phyloP scores from a whole-genome alignment of 2,113 vertebrate species.

The Montifringilla adamsi region DNA sequence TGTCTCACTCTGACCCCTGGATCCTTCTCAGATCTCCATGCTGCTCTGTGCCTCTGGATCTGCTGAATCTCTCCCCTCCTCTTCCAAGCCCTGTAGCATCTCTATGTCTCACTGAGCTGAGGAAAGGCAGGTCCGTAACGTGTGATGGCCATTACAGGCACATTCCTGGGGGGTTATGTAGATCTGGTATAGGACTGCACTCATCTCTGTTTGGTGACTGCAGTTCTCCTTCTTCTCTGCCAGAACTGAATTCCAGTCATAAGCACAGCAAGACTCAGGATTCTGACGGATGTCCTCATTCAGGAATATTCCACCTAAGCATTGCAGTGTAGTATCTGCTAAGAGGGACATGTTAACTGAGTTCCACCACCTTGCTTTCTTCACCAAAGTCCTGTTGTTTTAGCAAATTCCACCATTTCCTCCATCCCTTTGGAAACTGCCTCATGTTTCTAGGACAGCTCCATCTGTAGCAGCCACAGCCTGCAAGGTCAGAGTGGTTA shows the following conservation, averaged over 20 bases:
- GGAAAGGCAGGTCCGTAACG: background rate
- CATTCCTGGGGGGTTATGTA: background rate
- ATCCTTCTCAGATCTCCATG: background rate
- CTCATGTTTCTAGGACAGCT: conserved; percentile 15
- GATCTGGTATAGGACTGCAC: background rate
- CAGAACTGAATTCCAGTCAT: background rate
- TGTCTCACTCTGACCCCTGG: background rate
- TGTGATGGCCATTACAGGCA: background rate
- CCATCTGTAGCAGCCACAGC: conserved; percentile 12
- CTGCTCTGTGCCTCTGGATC: background rate
- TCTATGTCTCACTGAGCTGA: background rate
- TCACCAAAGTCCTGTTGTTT: background rate
- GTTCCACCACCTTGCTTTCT: background rate
- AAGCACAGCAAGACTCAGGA: background rate
- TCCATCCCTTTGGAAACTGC: background rate
- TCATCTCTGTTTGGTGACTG: background rate
- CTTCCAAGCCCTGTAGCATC: background rate
- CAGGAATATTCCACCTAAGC: background rate
- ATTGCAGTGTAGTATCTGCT: background rate
- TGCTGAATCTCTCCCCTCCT: background rate
- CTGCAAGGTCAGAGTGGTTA: conserved; percentile 18
- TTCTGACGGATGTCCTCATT: background rate
- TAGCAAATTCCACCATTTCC: background rate
- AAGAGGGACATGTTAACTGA: background rate
- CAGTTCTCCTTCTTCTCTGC: background rate